Evolutionary conservation across 1,140 invertebrate species (phyloP), one percentile per base, ranked within the genome.

Genomic region (Nilaparvata lugens): DNA sequence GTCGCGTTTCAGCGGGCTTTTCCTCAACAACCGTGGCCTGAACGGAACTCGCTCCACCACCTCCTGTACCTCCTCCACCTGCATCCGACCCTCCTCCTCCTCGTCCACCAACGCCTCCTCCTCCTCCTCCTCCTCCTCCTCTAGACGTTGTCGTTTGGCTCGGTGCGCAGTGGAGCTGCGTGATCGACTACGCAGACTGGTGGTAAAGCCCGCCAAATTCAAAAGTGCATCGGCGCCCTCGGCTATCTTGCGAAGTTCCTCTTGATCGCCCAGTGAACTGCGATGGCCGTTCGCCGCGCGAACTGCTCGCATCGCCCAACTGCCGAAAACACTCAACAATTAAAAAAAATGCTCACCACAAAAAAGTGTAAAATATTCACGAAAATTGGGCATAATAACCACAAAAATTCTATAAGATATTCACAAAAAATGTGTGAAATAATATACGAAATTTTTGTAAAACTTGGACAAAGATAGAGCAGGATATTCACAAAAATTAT

Each of bases 141-240:
- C n/a, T 13, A 45, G 5, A 5, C n/a, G 19, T 45, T 3, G n/a
- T 16, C 19, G n/a, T 19, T 45, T 45, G n/a, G 13, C n/a, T 3
- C 4, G 13, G 24, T 51, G 21, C 14, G 56, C 45, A 1, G 45
- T 19, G 13, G 48, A 2, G n/a, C 25, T 45, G 38, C 28, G 43
- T 16, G 23, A 23, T 58, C 38, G 52, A 18, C 19, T n/a, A n/a
- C 28, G 21, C 55, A 52, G 51, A 14, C 42, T 28, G 16, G 76
- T 78, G 48, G 66, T 75, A 6, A 84, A 80, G 6, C 84, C 84
- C 0, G 86, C 86, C 21, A 88, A 72, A 72, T 88, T 87, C 13
- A 91, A 71, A 43, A 91, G 71, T 0, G 88, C 88, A 66, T 90
- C 87, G 0, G 69, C 69, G 60, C 88, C 88, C 71, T 90, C 88